Evolutionary conservation across 2,888 invertebrate species (phyloP).

Genomic region (Marronus borbonicus): DNA sequence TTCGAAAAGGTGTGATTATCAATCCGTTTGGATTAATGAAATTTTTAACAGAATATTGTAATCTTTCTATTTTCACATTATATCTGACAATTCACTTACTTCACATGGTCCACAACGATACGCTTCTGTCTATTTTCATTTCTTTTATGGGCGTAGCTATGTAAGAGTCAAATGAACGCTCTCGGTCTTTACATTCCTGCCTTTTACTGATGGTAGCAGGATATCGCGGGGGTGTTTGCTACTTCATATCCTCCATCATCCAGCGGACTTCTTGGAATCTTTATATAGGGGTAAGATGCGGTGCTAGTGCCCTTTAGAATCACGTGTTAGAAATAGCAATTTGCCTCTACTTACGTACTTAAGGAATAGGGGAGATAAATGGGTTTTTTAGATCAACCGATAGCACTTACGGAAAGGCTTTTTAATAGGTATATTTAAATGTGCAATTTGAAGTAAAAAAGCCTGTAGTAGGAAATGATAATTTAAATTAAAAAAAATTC

Average conservation of each 20-base stretch:
- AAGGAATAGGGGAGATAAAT: constrained; percentile 6
- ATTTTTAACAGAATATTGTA: no score
- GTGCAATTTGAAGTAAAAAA: no score
- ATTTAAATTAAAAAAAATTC: no score
- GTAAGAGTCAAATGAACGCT: background rate
- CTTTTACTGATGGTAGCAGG: background rate
- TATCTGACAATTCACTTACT: no score
- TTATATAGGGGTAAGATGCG: background rate
- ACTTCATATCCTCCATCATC: background rate
- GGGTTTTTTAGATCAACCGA: background rate
- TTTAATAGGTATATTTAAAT: no score
- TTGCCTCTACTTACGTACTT: background rate
- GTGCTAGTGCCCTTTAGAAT: background rate
- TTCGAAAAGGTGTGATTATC: no score
- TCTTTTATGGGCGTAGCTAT: no score
- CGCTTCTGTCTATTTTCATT: no score
- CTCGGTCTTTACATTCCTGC: background rate
- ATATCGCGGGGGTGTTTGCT: constrained; percentile 18
- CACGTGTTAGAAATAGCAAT: constrained; percentile 13
- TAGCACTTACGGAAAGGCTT: background rate
- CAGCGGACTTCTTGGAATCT: constrained; percentile 3
- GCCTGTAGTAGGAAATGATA: no score
- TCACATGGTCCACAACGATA: no score
- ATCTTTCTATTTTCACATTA: no score
- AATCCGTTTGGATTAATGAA: no score